These are phyloP conservation scores for Pterostichus niger DNA, from an alignment of 2,888 invertebrate genomes.

Conservation along the genomic window DNA sequence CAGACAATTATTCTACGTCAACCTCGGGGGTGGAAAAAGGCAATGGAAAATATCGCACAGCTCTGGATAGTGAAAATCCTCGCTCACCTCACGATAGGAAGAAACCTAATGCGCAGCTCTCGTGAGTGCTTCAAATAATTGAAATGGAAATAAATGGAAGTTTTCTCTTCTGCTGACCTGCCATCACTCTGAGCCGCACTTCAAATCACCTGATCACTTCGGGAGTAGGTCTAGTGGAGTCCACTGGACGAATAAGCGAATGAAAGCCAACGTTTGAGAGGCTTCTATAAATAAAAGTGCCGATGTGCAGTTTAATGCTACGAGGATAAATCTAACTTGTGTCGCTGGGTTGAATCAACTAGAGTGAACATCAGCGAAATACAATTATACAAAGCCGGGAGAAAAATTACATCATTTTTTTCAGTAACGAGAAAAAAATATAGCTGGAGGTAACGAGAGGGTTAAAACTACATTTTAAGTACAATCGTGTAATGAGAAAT, in stretches of 20 bases:
- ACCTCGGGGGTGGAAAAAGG: too few relatives aligned
- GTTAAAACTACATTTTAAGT: too few relatives aligned
- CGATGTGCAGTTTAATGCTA: background rate
- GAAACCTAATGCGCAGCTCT: slow-evolving; percentile 54
- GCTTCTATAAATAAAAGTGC: slow-evolving; percentile 17
- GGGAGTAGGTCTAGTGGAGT: background rate
- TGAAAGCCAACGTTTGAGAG: background rate
- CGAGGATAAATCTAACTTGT: too few relatives aligned
- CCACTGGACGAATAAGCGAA: background rate
- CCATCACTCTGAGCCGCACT: slow-evolving; percentile 33
- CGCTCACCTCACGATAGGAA: slow-evolving; percentile 14
- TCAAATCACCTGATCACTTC: slow-evolving; percentile 13
- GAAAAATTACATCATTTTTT: too few relatives aligned
- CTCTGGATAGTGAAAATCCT: slow-evolving; percentile 1
- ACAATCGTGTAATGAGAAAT: too few relatives aligned
- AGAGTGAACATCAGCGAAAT: too few relatives aligned
- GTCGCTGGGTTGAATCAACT: too few relatives aligned
- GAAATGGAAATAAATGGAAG: slow-evolving; percentile 59
- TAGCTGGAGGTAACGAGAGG: too few relatives aligned
- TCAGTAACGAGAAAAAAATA: too few relatives aligned
- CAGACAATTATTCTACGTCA: background rate
- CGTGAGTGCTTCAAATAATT: slow-evolving; percentile 55
- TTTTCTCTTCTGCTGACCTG: slow-evolving; percentile 39
- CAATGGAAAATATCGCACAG: background rate
- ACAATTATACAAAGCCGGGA: too few relatives aligned